Base-by-base conservation (phyloP, 2,113 vertebrate genomes). In the pig (Sus scrofa) region DNA sequence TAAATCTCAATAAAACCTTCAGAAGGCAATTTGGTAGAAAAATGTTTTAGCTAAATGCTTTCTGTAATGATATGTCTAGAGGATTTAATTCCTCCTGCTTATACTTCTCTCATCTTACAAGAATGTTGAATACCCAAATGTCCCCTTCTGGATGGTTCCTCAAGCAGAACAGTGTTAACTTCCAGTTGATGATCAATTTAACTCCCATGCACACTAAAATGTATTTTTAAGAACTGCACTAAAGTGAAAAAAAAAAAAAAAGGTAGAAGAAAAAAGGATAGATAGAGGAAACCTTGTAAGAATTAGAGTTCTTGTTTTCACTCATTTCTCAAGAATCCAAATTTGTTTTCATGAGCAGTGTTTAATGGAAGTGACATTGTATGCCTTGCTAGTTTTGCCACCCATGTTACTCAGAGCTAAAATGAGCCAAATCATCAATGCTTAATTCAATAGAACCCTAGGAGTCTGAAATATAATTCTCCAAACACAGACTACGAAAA, bases 1-100 rank as follows among this genome's bases (percentile, higher is more conserved):
- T 88, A 97, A 32, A 89, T 83, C 85, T 97, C 87, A 94, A 65
- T 91, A 82, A 91, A 73, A 52, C 20, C 84, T 97, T 93, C 92
- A 93, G 32, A 96, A 86, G 27, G 71, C 62, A 97, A 74, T 90
- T 96, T 95, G 18, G 15, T 77, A 92, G 88, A 84, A 96, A 97
- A 97, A 96, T 70, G 26, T 26, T 97, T 96, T 39, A 26, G 86
- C 86, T 93, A 18, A 20, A 3, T 88, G 54, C 22, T 77, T 96
- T 96, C 50, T 94, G 39, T 39, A 92, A 15, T 93, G 62, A 96
- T 92, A 93, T 44, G 58, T 85, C 14, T 62, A 88, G 34, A 83
- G 50, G n/a, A 94, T 90, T 95, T 94, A 89, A 97, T 95, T 96
- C 75, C 54, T 94, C 24, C 32, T 50, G 22, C 39, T 81, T 74